These are phyloP conservation scores for Gnatocerus cornutus DNA, from an alignment of 2,888 invertebrate genomes.

Conservation along the genomic window DNA sequence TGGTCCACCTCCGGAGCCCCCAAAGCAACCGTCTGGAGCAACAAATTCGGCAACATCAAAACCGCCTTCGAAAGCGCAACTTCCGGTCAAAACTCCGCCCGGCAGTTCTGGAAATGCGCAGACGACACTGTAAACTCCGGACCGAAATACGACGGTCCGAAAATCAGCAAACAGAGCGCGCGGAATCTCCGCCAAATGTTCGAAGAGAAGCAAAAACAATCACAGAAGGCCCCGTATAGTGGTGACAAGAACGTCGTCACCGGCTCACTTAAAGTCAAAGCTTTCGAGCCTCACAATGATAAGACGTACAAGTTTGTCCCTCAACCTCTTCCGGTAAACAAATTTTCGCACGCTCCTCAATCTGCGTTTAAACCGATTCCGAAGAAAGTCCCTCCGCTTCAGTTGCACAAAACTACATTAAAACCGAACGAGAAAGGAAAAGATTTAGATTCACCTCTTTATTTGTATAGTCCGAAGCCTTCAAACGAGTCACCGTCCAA, in stretches of 20 bases:
- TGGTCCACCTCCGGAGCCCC: constrained; percentile 60
- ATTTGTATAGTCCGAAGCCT: constrained; percentile 69
- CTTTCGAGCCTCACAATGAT: constrained; percentile 58
- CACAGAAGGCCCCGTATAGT: constrained; percentile 70
- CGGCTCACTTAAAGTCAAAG: constrained; percentile 68
- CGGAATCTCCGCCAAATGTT: constrained; percentile 68
- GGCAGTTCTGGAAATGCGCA: constrained; percentile 78
- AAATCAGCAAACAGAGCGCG: constrained; percentile 66
- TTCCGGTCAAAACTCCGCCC: constrained; percentile 73
- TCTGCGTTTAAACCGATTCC: constrained; percentile 82
- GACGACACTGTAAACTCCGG: constrained; percentile 71
- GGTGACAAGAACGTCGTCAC: constrained; percentile 68
- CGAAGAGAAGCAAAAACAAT: constrained; percentile 69
- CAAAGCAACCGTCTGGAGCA: constrained; percentile 80
- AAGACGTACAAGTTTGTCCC: constrained; percentile 72
- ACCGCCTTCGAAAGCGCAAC: constrained; percentile 83
- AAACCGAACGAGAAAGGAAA: constrained; percentile 54
- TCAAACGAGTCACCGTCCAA: constrained; percentile 59
- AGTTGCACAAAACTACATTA: constrained; percentile 52
- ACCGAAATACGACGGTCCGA: constrained; percentile 66
- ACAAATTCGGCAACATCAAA: constrained; percentile 87
- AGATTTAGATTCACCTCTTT: constrained; percentile 60
- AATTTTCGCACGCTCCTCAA: constrained; percentile 85
- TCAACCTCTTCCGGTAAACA: constrained; percentile 78
- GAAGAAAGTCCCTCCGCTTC: constrained; percentile 61